A percentile compares a stretch with the other conserved stretches of the same genome.
Conservation (phyloP, 2,113 vertebrate genomes). For the Grammomys dolichurus region DNA sequence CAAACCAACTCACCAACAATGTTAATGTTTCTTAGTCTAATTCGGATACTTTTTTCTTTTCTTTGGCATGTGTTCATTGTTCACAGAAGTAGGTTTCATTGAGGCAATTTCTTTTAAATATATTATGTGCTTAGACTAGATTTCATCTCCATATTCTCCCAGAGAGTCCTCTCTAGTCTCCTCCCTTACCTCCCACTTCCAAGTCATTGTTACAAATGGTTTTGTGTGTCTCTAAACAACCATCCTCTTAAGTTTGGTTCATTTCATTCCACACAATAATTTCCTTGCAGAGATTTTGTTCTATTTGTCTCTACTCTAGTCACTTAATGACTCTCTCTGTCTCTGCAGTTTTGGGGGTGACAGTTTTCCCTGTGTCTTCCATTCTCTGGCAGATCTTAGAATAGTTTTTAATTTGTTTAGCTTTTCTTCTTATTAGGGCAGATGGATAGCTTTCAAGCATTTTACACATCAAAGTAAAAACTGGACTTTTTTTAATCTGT, state of each 20-base stretch:
- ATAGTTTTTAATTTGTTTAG: conserved; percentile 30
- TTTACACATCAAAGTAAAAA: background rate
- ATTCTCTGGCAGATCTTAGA: background rate
- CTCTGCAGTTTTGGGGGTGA: background rate
- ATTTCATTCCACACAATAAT: background rate
- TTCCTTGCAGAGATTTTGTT: background rate
- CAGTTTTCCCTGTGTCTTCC: background rate
- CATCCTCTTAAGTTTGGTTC: background rate
- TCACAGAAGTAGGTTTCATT: background rate
- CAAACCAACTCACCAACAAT: background rate
- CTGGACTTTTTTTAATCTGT: background rate
- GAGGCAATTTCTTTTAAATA: background rate
- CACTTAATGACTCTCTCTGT: background rate
- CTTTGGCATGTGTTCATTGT: background rate
- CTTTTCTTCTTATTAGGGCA: background rate
- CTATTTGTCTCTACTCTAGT: background rate
- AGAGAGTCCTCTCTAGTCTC: background rate
- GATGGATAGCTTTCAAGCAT: background rate
- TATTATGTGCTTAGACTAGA: background rate
- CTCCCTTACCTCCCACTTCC: background rate
- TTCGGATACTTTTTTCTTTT: background rate
- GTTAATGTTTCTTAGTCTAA: background rate
- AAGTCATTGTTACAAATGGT: background rate
- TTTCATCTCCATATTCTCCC: background rate
- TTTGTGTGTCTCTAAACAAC: background rate